These are phyloP conservation scores for Amiota minor DNA, from an alignment of 2,888 invertebrate genomes.

Conservation along the genomic window DNA sequence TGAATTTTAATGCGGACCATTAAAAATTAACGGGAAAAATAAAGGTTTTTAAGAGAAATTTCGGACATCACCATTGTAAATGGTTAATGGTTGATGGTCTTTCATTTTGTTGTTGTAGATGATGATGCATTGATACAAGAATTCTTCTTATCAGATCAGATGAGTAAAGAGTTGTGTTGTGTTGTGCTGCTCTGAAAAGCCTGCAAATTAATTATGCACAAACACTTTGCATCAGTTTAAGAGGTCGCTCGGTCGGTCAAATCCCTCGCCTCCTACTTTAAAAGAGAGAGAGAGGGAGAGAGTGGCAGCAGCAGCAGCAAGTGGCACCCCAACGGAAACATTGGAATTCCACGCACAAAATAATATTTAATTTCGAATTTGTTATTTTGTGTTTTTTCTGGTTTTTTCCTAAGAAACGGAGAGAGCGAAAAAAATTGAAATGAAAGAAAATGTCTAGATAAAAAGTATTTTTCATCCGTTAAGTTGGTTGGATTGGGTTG, in stretches of 20 bases:
- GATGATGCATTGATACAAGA: neutral
- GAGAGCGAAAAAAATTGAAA: neutral
- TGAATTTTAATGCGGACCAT: constrained; percentile 19
- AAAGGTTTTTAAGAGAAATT: neutral
- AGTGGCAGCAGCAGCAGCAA: neutral
- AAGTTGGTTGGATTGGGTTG: neutral
- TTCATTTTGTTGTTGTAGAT: neutral
- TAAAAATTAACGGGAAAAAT: constrained; percentile 25
- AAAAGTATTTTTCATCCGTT: constrained; percentile 7
- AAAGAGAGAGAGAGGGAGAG: no score
- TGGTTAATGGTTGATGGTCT: neutral
- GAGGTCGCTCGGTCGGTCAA: no score
- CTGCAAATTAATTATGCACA: constrained; percentile 19
- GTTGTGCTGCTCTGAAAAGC: neutral
- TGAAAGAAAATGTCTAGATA: constrained; percentile 3
- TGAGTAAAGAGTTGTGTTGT: neutral
- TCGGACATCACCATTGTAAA: no score
- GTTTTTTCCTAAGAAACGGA: neutral
- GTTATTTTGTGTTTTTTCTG: neutral
- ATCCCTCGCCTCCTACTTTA: no score
- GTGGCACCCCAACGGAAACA: neutral
- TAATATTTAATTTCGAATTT: constrained; percentile 12
- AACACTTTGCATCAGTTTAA: neutral
- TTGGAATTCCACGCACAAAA: constrained; percentile 5
- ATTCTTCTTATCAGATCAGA: constrained; percentile 7